Evolutionary conservation across 1,140 invertebrate genomes (phyloP), one percentile per base, ranked within the genome.

Genomic region (Zaprionus inermis): DNA sequence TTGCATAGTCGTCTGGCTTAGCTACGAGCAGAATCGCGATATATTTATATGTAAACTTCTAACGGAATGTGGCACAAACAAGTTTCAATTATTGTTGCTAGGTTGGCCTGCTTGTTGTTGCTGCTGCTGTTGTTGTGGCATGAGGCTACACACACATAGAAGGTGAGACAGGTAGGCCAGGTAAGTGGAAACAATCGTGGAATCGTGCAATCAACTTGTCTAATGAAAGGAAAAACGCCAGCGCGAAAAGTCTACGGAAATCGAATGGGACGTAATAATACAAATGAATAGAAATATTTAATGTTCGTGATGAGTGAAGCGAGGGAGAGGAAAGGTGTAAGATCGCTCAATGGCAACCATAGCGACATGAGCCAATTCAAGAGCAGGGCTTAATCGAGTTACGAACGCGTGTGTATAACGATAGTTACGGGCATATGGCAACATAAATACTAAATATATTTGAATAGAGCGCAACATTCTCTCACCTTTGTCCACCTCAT

Each of bases 401-500:
- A 52, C 5, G 24, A n/a, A 36, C 22, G 44, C 36, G 54, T 72
- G 14, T 36, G 16, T 34, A 36, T 64, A 56, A 9, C 14, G 7
- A 64, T 5, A 64, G 10, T 49, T 32, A 69, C 22, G 7, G 11
- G 18, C 44, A 49, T 14, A 38, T 9, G n/a, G 16, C 41, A 46
- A 61, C 12, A 32, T 12, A 18, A 2, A 32, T 30, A 49, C 7
- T n/a, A n/a, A n/a, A n/a, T n/a, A n/a, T n/a, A n/a, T n/a, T n/a
- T n/a, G n/a, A n/a, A 14, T 5, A 46, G 1, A 28, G 14, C n/a
- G n/a, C n/a, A n/a, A 20, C 2, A 14, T 44, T 44, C 16, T 65
- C 89, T 92, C 56, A 91, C 91, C 88, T 84, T 78, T 73, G 60
- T 79, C 86, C 64, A 55, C 54, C 36, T 78, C 83, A 64, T 73